These are phyloP conservation scores for Apostichopus parvimensis DNA, from an alignment of 35 echinoderm and acorn worm species.

Conservation along the genomic window DNA sequence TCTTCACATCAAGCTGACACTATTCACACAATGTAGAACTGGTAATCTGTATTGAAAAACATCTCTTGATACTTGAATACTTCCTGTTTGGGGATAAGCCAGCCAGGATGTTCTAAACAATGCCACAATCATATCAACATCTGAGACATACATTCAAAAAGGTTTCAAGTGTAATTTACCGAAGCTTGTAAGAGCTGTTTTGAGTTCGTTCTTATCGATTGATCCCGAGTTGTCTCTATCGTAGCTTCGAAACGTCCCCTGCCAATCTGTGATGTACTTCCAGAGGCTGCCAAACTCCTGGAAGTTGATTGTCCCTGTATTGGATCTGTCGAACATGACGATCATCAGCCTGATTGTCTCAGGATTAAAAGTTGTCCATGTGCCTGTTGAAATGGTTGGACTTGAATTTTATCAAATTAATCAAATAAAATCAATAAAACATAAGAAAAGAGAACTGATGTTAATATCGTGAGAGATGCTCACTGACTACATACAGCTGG, in stretches of 20 bases:
- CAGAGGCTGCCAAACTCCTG: slow-evolving; percentile 97
- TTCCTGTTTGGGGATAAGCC: no score
- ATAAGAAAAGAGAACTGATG: no score
- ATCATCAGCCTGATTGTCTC: slow-evolving; percentile 98
- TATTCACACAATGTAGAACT: no score
- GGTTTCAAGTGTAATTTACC: slow-evolving; percentile 54
- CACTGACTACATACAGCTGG: no score
- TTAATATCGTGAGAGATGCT: no score
- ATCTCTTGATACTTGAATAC: no score
- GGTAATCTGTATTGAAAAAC: no score
- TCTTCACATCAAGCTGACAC: no score
- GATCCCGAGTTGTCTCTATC: slow-evolving; percentile 92
- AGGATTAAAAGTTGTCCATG: slow-evolving; percentile 96
- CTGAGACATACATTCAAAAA: no score
- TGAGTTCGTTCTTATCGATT: slow-evolving; percentile 93
- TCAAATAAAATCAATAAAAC: neutral
- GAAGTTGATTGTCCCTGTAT: slow-evolving; percentile 90
- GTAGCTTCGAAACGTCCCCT: slow-evolving; percentile 87
- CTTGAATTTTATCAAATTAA: neutral
- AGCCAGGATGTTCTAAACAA: no score
- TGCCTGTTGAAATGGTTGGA: slow-evolving; percentile 59
- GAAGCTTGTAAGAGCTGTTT: slow-evolving; percentile 84
- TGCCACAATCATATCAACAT: no score
- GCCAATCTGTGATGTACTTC: slow-evolving; percentile 99
- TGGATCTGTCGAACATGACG: slow-evolving; percentile 92